Evolutionary conservation across 2,113 vertebrate genomes (phyloP), one percentile per base, ranked within the genome.

Genomic region (Accipiter cooperii): DNA sequence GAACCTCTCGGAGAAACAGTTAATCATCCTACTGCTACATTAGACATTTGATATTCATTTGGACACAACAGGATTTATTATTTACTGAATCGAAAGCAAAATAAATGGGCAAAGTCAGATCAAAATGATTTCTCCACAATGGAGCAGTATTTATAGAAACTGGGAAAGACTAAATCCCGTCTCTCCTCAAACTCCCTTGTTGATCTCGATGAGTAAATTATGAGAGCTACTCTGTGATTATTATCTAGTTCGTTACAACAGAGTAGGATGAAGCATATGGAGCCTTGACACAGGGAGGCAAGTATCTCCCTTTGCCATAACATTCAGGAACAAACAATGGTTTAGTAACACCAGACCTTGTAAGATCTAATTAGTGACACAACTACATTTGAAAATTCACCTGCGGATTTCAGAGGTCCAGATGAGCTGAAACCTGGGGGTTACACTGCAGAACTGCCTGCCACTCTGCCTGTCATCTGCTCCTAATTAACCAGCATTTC

Each of bases 11-110:
- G 91, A 88, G 84, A 96, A 95, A 95, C 95, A 97, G 84, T 96
- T 96, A 95, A 97, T 97, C 96, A 93, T 96, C 93, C 95, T 13
- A 47, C 47, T 15, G 91, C 87, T 93, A 55, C 91, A 93, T 96
- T 66, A 81, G 95, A 97, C 79, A 96, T 96, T 93, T 88, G 95
- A 97, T 97, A 97, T 51, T 84, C 91, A 85, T 96, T 94, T 85
- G 91, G 95, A 91, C 54, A 90, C 75, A 93, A 55, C 78, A 46
- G 92, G 89, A 95, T 97, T 96, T 97, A 94, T 94, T 96, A 88
- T 94, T 95, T 85, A 96, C 61, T 34, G 46, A 90, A 93, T 17
- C 9, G 34, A 93, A 91, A 93, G 79, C 85, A 84, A 97, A 96
- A 95, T 90, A 95, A 94, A 94, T 21, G 93, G 87, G 55, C 47